Conservation (phyloP, 2,888 invertebrate species). For the Melipona beecheii region DNA sequence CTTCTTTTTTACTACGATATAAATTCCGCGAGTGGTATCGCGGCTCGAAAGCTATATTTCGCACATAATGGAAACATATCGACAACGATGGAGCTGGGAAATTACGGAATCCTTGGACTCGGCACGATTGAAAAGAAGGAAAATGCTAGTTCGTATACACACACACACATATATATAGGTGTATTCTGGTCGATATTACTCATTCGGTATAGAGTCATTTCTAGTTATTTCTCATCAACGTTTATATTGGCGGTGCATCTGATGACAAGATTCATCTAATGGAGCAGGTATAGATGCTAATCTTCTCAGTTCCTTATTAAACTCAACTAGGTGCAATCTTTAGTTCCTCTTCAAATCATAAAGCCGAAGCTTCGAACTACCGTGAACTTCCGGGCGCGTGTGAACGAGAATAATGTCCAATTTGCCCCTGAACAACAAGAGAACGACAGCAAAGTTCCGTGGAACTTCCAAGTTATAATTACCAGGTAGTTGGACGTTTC, state of each 20-base stretch:
- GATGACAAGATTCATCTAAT: background rate
- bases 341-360: slow-evolving; percentile 6
- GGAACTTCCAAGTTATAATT: slow-evolving; percentile 25
- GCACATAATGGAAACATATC: slow-evolving; percentile 69
- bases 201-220: background rate
- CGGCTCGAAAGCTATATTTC: slow-evolving; percentile 61
- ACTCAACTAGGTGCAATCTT: background rate
- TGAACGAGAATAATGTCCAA: slow-evolving; percentile 10
- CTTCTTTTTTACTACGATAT: background rate
- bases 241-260: background rate
- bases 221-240: background rate
- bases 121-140: slow-evolving; percentile 32
- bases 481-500: slow-evolving; percentile 16
- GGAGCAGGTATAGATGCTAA: background rate
- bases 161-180: background rate
- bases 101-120: slow-evolving; percentile 55
- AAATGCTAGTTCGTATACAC: background rate
- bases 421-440: background rate
- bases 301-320: background rate
- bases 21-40: slow-evolving; percentile 61
- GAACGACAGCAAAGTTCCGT: background rate
- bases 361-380: background rate
- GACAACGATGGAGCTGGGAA: slow-evolving; percentile 60
- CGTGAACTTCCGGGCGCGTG: background rate
- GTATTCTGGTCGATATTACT: background rate